Percentiles rank a stretch among this genome's conserved stretches.
These are phyloP conservation scores for Oenanthe oenanthe DNA, from an alignment of 2,113 vertebrate genomes.

Conservation along the genomic window DNA sequence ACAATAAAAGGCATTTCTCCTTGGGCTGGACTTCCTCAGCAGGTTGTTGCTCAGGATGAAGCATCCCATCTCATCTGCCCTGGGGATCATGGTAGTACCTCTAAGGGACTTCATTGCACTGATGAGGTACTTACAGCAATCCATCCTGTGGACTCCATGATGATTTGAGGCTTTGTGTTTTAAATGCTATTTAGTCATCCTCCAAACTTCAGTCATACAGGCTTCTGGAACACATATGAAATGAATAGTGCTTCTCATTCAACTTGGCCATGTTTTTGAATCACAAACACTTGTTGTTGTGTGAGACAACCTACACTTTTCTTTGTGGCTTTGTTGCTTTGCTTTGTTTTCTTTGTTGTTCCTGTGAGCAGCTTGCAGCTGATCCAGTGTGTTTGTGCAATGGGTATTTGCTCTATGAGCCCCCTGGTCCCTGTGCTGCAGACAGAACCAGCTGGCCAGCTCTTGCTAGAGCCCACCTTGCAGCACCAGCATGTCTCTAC, in stretches of 20 bases:
- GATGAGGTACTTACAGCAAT: not conserved
- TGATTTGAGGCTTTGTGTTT: not conserved
- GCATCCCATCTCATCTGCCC: not conserved
- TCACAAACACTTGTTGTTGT: not conserved
- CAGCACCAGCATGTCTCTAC: not conserved
- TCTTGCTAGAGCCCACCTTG: not conserved
- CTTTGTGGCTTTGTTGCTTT: not conserved
- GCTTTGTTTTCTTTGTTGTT: not conserved
- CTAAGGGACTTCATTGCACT: not conserved
- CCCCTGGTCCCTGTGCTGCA: not conserved
- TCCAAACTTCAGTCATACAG: not conserved
- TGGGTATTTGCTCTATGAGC: rapidly evolving
- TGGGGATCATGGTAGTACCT: not conserved
- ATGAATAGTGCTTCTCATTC: not conserved
- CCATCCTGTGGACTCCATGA: not conserved
- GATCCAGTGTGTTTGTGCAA: not conserved
- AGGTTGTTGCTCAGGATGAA: not conserved
- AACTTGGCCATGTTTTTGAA: not conserved
- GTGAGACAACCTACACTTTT: not conserved
- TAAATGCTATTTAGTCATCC: not conserved
- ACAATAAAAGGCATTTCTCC: not conserved
- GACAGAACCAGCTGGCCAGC: not conserved
- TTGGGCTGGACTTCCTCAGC: not conserved
- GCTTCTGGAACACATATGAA: not conserved
- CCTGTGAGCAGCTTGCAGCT: not conserved